phyloP scores from a whole-genome alignment of 2,797 vertebrate genomes.

The Neomorphus geoffroyi region DNA sequence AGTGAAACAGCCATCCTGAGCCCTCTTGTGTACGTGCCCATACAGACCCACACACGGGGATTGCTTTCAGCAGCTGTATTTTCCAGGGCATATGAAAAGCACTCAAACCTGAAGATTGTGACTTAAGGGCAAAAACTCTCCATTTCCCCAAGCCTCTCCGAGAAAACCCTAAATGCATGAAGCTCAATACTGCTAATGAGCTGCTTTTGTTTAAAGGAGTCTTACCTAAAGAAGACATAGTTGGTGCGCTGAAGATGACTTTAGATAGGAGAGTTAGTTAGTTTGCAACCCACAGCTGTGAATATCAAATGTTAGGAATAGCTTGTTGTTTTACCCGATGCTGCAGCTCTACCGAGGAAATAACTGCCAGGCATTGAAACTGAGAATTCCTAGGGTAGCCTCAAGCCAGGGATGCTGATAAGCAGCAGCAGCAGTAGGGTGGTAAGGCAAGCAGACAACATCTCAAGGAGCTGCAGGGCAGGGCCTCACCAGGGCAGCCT shows the following conservation, averaged over 20 bases:
- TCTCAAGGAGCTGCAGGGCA: not conserved
- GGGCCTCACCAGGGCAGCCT: not conserved
- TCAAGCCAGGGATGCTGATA: conserved; percentile 41
- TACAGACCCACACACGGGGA: not conserved
- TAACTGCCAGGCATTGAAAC: not conserved
- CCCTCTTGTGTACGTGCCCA: not conserved
- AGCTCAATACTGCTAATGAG: not conserved
- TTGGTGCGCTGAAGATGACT: not conserved
- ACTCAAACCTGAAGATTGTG: not conserved
- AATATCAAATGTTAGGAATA: not conserved
- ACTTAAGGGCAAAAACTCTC: not conserved
- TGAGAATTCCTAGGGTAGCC: not conserved
- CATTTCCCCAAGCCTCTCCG: not conserved
- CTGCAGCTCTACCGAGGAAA: conserved; percentile 6
- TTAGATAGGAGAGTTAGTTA: conserved; percentile 18
- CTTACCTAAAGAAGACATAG: not conserved
- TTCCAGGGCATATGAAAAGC: not conserved
- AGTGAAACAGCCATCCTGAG: not conserved
- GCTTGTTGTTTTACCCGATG: not conserved
- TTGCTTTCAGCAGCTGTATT: not conserved
- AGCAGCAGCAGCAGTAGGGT: not conserved
- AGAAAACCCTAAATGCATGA: not conserved
- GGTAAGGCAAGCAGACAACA: conserved; percentile 1
- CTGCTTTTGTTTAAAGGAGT: not conserved
- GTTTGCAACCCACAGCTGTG: not conserved